Evolutionary conservation across 2,113 vertebrate species (phyloP).

Genomic region (Copsychus sechellarum): DNA sequence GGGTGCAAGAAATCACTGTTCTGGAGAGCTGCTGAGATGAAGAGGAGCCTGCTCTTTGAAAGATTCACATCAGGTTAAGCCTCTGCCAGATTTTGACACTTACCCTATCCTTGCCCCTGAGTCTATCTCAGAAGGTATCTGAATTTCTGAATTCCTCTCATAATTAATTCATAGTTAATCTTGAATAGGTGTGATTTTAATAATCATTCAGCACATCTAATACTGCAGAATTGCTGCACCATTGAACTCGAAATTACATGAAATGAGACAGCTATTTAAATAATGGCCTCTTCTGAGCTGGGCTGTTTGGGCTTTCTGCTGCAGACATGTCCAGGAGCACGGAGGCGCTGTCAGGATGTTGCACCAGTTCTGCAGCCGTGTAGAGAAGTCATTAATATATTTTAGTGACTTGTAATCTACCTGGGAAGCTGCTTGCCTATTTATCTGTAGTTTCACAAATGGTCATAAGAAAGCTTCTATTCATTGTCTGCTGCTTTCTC

Average conservation of each 20-base stretch:
- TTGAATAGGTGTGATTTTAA: slow-evolving; percentile 67
- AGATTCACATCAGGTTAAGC: background rate
- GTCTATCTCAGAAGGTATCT: slow-evolving; percentile 4
- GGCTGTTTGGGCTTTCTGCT: slow-evolving; percentile 29
- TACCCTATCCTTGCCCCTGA: background rate
- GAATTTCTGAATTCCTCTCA: slow-evolving; percentile 46
- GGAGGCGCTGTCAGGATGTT: background rate
- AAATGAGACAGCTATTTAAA: slow-evolving; percentile 66
- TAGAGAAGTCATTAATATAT: background rate
- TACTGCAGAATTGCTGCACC: slow-evolving; percentile 57
- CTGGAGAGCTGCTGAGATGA: background rate
- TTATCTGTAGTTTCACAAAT: slow-evolving; percentile 13
- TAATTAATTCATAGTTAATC: slow-evolving; percentile 70
- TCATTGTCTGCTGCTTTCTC: background rate
- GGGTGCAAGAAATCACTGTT: background rate
- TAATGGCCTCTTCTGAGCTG: slow-evolving; percentile 48
- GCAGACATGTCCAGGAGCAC: background rate
- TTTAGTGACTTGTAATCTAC: background rate
- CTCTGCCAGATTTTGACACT: background rate
- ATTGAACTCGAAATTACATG: slow-evolving; percentile 59
- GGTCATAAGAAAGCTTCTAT: background rate
- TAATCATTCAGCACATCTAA: slow-evolving; percentile 62
- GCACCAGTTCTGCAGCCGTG: background rate
- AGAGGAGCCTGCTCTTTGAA: background rate
- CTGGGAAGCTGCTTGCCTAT: background rate